Evolutionary conservation across 2,113 vertebrate species (phyloP), one percentile per base, ranked within the genome.

Genomic region (Danionella cerebrum): DNA sequence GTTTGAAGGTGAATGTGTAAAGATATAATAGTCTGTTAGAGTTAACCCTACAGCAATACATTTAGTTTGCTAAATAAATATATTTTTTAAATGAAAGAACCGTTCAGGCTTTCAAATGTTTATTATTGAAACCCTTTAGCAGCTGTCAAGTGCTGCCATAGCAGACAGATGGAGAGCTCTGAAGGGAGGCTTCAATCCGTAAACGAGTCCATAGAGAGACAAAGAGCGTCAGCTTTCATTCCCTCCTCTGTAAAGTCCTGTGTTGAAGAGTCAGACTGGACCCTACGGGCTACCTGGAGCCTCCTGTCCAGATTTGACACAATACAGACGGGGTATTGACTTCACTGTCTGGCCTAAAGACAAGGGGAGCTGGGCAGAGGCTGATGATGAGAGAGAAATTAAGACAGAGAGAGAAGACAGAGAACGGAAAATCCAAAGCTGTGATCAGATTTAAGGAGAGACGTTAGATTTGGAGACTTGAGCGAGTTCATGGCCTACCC

Each of bases 221-320:
- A 27, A 39, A 39, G 36, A 70, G 76, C 11, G 21, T 27, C 55
- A 55, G 68, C 71, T 74, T 78, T 76, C 51, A 79, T 78, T 75
- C n/a, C 36, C 19, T 70, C 55, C 12, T 68, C 45, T 2, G 22
- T n/a, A n/a, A n/a, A n/a, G n/a, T 79, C 81, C 79, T 19, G 76
- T 74, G 55, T 74, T 72, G 74, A 79, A 45, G 41, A 45, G 48
- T 24, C 7, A n/a, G 69, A 82, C 70, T 76, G 68, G 70, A 71
- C 65, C 60, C 73, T 51, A 70, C 71, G 74, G 27, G 45, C 33
- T 47, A 65, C 63, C 64, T 44, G 44, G 41, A 44, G 36, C 18
- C 51, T 67, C 51, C 50, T 44, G 24, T 63, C 67, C 39, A 21
- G 62, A 58, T 52, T 71, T 39, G 64, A 48, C 42, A 59, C 63